phyloP scores from a whole-genome alignment of 2,113 vertebrate genomes.

The Cyprinodon variegatus region DNA sequence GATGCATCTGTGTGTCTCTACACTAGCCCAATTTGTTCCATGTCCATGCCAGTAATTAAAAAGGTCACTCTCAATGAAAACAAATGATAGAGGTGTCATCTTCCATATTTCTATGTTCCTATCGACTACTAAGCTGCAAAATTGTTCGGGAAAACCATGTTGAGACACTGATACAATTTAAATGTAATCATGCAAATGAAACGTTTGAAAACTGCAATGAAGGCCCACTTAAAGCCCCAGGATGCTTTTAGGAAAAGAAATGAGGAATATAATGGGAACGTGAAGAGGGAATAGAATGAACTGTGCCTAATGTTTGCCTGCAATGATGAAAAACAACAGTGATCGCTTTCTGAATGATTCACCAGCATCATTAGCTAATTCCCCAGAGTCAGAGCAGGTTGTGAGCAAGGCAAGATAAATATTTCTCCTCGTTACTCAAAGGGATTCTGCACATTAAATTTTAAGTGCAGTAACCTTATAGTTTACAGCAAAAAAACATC shows the following conservation, averaged over 20 bases:
- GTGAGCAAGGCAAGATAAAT: constrained; percentile 1
- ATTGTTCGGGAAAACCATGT: constrained; percentile 1
- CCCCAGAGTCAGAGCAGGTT: constrained; percentile 12
- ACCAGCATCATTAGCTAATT: constrained; percentile 4
- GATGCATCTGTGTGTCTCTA: background rate
- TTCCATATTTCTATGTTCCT: background rate
- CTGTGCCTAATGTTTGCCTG: background rate
- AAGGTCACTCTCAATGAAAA: background rate
- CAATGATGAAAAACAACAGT: constrained; percentile 14
- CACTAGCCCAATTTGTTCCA: background rate
- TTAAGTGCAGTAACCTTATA: background rate
- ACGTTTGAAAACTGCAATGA: background rate
- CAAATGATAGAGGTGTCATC: background rate
- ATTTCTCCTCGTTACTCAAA: background rate
- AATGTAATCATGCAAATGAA: constrained; percentile 31
- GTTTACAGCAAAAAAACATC: background rate
- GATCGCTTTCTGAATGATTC: constrained; percentile 9
- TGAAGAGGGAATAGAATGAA: constrained; percentile 13
- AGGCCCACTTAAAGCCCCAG: background rate
- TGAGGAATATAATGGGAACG: constrained; percentile 10
- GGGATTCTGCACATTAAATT: background rate
- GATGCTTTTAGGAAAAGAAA: constrained; percentile 2
- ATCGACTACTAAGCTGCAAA: background rate
- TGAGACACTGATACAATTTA: background rate
- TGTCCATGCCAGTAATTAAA: background rate